Evolutionary conservation across 1,140 invertebrate genomes (phyloP), one percentile per base, ranked within the genome.

Genomic region (Hypsibius dujardini): DNA sequence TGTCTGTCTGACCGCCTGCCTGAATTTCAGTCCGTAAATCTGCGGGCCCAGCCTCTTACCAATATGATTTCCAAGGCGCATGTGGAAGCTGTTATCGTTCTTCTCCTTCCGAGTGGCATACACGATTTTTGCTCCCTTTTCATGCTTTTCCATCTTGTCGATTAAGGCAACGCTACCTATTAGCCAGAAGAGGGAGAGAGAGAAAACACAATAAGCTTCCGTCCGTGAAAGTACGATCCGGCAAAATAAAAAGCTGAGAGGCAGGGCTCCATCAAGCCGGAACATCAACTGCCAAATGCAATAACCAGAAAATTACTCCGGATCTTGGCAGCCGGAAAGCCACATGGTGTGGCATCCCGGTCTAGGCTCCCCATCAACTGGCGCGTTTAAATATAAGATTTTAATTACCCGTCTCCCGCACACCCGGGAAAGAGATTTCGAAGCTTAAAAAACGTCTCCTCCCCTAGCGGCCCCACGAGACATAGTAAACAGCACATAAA

Each of bases 41-140:
- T 56, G 50, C 50, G 7, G 7, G 50, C 50, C 50, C 50, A 56
- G 50, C n/a, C 7, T 56, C 7, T 56, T 56, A n/a, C 50, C 62
- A 42, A 67, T 15, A 42, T 42, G 50, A n/a, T 56, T 56, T n/a
- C 50, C 50, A n/a, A 56, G 50, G 50, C 7, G n/a, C 7, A n/a
- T n/a, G 50, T 56, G 50, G 50, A 56, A 56, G 50, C 50, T 28
- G 28, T 28, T 42, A 7, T 12, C 42, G 7, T 67, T 42, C 62
- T 67, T 67, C 12, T 67, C 62, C 42, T 67, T 67, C 3, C 62
- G 12, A 7, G 45, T 42, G 12, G 62, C 62, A 45, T 67, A 67
- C 62, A 67, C 62, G 42, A 67, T 67, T 42, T 67, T 67, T 12
- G 12, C 62, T 15, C 62, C 12, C 45, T 67, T 67, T 45, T 67